phyloP scores from a whole-genome alignment of 2,113 vertebrate genomes.

The Xyrauchen texanus region DNA sequence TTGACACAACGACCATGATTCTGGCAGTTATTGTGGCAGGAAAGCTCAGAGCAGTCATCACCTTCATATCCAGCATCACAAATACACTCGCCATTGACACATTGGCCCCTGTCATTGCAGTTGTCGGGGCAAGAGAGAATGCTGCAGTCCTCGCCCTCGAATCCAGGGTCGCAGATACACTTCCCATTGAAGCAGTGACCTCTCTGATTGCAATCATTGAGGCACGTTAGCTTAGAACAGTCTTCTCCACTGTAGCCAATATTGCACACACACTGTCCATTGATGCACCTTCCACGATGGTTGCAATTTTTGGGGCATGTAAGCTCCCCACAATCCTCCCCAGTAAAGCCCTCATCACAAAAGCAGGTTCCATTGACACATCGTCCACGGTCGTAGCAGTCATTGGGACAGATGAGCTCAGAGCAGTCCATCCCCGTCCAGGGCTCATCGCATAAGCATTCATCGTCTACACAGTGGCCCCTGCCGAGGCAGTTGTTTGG shows the following conservation, averaged over 20 bases:
- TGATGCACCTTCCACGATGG: constrained; percentile 78
- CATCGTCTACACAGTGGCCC: constrained; percentile 86
- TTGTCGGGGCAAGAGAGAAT: constrained; percentile 82
- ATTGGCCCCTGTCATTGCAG: constrained; percentile 81
- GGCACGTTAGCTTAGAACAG: constrained; percentile 84
- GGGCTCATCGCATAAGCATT: constrained; percentile 87
- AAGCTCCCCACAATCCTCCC: constrained; percentile 87
- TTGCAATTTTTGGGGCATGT: constrained; percentile 85
- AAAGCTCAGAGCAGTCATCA: constrained; percentile 80
- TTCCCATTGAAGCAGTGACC: constrained; percentile 84
- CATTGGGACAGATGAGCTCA: constrained; percentile 92
- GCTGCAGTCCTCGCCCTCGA: constrained; percentile 79
- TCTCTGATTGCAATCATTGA: constrained; percentile 78
- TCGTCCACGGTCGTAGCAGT: constrained; percentile 94
- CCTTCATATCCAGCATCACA: constrained; percentile 82
- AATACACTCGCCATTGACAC: constrained; percentile 81
- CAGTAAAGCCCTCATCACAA: constrained; percentile 86
- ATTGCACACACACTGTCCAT: constrained; percentile 84
- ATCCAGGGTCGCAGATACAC: constrained; percentile 88
- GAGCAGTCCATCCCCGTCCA: constrained; percentile 92
- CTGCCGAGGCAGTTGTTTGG: constrained; percentile 87
- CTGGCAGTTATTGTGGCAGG: constrained; percentile 71
- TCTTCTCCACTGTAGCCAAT: constrained; percentile 84
- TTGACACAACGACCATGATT: constrained; percentile 79
- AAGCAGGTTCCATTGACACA: constrained; percentile 91